These are phyloP conservation scores for Orussus abietinus DNA, from an alignment of 1,140 invertebrate species.

Conservation along the genomic window DNA sequence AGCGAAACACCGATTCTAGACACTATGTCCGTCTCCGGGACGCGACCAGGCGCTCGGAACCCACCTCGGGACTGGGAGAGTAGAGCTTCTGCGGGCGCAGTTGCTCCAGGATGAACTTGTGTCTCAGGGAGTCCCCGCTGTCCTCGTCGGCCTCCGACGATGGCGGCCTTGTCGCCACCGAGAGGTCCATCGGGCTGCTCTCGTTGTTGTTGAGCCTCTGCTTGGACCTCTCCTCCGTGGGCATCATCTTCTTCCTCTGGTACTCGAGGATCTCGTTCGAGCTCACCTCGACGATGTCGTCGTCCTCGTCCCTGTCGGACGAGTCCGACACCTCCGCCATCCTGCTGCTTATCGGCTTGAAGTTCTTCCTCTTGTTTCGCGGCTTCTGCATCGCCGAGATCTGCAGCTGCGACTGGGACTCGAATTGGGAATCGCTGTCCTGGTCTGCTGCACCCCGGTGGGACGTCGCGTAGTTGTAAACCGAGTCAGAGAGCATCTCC, in stretches of 20 bases:
- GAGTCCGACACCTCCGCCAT: constrained; percentile 54
- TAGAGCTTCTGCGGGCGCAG: constrained; percentile 47
- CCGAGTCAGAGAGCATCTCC: constrained; percentile 54
- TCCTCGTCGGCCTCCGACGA: constrained; percentile 46
- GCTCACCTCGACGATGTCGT: constrained; percentile 39
- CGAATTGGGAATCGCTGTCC: constrained; percentile 49
- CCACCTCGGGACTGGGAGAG: constrained; percentile 44
- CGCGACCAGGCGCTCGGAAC: background rate
- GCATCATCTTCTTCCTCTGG: constrained; percentile 42
- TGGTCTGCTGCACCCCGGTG: constrained; percentile 45
- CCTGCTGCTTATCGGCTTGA: constrained; percentile 57
- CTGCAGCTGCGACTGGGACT: constrained; percentile 41
- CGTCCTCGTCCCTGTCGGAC: constrained; percentile 21
- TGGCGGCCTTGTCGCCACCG: constrained; percentile 45
- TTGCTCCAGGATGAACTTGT: constrained; percentile 49
- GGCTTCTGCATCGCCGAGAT: constrained; percentile 48
- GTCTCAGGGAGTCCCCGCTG: constrained; percentile 45
- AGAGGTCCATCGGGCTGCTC: constrained; percentile 49
- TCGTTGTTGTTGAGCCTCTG: constrained; percentile 51
- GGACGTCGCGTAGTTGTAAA: constrained; percentile 51
- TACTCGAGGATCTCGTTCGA: constrained; percentile 42
- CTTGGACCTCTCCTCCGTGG: constrained; percentile 37
- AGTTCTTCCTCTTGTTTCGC: constrained; percentile 58
- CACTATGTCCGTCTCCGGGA: background rate
- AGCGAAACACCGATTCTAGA: background rate